Percentiles rank a stretch among this genome's conserved stretches.
These are phyloP conservation scores for Drosophila gunungcola DNA, from an alignment of 1,140 invertebrate species.

Conservation along the genomic window DNA sequence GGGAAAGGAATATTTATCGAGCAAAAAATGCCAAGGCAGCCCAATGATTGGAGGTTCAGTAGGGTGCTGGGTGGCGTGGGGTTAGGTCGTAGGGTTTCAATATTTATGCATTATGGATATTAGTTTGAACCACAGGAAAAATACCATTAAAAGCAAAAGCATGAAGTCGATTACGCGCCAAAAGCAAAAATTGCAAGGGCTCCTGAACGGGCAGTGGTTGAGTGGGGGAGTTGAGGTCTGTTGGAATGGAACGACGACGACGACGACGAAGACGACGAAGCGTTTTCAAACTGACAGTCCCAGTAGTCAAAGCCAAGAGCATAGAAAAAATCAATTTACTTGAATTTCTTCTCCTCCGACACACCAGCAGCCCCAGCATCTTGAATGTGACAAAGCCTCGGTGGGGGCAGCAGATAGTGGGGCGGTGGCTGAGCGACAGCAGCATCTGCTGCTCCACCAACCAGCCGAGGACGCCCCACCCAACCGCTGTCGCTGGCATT, in stretches of 20 bases:
- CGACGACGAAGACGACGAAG: slow-evolving; percentile 39
- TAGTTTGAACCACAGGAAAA: slow-evolving; percentile 83
- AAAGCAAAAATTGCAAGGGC: slow-evolving; percentile 75
- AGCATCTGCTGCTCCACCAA: slow-evolving; percentile 64
- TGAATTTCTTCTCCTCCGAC: slow-evolving; percentile 69
- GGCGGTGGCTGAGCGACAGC: slow-evolving; percentile 60
- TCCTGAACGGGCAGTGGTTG: background rate
- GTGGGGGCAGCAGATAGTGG: slow-evolving; percentile 18
- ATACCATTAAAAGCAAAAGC: slow-evolving; percentile 83
- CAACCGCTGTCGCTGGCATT: slow-evolving; percentile 67
- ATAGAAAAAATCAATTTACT: slow-evolving; percentile 79
- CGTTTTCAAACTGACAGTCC: slow-evolving; percentile 72
- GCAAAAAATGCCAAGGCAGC: slow-evolving; percentile 77
- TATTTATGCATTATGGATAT: slow-evolving; percentile 83
- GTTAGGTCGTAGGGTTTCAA: slow-evolving; percentile 70
- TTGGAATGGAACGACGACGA: slow-evolving; percentile 15
- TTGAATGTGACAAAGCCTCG: slow-evolving; percentile 76
- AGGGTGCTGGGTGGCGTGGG: slow-evolving; percentile 17
- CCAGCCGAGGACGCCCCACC: slow-evolving; percentile 1
- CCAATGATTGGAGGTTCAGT: slow-evolving; percentile 46
- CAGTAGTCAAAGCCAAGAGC: slow-evolving; percentile 64
- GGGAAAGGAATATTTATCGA: slow-evolving; percentile 52
- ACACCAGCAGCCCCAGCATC: slow-evolving; percentile 56
- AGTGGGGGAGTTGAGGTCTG: background rate
- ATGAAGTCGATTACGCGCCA: slow-evolving; percentile 83